phyloP scores from a whole-genome alignment of 1,140 invertebrate genomes.

The Homarus americanus region DNA sequence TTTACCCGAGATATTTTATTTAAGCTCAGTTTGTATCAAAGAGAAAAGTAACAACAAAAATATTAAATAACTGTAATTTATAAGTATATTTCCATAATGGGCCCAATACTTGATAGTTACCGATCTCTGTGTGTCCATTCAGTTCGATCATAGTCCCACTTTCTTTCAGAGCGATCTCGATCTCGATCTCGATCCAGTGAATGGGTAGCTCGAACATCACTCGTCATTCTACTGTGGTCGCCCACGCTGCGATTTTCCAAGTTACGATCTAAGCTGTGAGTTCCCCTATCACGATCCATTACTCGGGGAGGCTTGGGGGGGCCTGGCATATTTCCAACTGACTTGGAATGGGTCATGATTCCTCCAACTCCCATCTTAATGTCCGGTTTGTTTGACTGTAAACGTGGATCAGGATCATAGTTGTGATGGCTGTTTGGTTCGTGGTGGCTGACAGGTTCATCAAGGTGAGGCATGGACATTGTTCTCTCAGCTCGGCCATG shows the following conservation, averaged over 20 bases:
- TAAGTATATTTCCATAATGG: too few relatives aligned
- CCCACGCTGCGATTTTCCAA: conserved; percentile 22
- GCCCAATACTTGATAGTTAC: neutral
- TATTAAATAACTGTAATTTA: too few relatives aligned
- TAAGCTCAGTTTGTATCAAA: too few relatives aligned
- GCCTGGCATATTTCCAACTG: conserved; percentile 9
- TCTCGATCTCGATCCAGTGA: conserved; percentile 41
- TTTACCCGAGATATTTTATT: too few relatives aligned
- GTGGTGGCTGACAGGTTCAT: conserved; percentile 15
- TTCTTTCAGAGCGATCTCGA: conserved; percentile 19
- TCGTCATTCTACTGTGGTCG: conserved; percentile 9
- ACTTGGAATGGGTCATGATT: conserved; percentile 20
- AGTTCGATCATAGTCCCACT: conserved; percentile 11
- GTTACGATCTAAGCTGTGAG: conserved; percentile 51
- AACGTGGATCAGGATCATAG: neutral
- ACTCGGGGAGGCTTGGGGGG: conserved; percentile 56
- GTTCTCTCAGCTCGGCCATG: conserved; percentile 28
- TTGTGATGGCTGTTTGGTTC: neutral
- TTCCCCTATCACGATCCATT: conserved; percentile 38
- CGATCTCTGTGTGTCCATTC: conserved; percentile 41
- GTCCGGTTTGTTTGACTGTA: conserved; percentile 33
- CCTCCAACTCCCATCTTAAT: conserved; percentile 59
- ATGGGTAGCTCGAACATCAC: conserved; percentile 40
- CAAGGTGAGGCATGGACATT: conserved; percentile 29
- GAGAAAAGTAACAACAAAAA: too few relatives aligned